These are phyloP conservation scores for Tauraco erythrolophus DNA, from an alignment of 2,113 vertebrate genomes.

Conservation along the genomic window DNA sequence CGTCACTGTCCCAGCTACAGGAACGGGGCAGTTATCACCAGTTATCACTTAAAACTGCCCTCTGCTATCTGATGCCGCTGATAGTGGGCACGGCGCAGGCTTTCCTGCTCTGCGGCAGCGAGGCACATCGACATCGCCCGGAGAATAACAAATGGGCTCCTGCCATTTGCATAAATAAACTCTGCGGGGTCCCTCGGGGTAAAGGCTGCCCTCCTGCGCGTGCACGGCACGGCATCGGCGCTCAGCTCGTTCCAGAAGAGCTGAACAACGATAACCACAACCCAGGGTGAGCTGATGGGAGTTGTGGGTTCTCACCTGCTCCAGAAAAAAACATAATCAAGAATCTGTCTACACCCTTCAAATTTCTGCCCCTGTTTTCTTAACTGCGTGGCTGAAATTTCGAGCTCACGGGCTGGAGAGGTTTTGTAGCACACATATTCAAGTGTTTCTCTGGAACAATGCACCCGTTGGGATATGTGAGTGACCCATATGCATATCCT, in stretches of 20 bases:
- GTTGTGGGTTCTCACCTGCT: not conserved
- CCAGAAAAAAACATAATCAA: not conserved
- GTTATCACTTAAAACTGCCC: accelerated
- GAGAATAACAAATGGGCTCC: not conserved
- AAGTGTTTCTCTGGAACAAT: not conserved
- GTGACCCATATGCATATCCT: not conserved
- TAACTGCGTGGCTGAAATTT: not conserved
- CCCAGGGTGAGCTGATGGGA: not conserved
- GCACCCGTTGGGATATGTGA: not conserved
- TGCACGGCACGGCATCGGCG: not conserved
- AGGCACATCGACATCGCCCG: not conserved
- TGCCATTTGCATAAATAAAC: not conserved
- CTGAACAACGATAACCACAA: not conserved
- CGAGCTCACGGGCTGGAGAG: accelerated
- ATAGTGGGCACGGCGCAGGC: accelerated
- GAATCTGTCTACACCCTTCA: not conserved
- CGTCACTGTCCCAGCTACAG: accelerated
- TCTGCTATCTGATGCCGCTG: not conserved
- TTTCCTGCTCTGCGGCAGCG: accelerated
- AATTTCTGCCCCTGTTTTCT: not conserved
- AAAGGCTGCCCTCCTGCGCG: not conserved
- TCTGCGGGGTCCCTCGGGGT: not conserved
- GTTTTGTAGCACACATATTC: not conserved
- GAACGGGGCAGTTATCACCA: not conserved
- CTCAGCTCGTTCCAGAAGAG: not conserved